Evolutionary conservation across 1,140 invertebrate species (phyloP).

Genomic region (Drosophila pruinosa): DNA sequence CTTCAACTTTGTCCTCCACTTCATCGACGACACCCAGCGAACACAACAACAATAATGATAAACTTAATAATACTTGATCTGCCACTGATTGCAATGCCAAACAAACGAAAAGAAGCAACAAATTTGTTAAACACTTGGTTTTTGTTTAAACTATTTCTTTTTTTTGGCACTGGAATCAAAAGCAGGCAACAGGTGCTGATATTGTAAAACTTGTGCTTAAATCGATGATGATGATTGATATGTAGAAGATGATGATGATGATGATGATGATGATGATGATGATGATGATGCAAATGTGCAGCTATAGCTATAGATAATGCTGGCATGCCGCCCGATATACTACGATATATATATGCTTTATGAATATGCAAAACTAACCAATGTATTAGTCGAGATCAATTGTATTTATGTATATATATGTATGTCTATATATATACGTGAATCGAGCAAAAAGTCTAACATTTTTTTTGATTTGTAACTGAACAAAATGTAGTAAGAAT

Average conservation of each 20-base stretch:
- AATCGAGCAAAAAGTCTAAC: slow-evolving; percentile 11
- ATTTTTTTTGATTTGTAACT: slow-evolving; percentile 42
- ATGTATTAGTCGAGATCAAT: slow-evolving; percentile 57
- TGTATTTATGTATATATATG: slow-evolving; percentile 49
- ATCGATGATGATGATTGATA: slow-evolving; percentile 13
- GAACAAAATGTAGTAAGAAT: slow-evolving; percentile 35
- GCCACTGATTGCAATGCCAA: slow-evolving; percentile 58
- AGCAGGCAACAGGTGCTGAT: slow-evolving; percentile 38
- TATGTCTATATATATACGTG: slow-evolving; percentile 9
- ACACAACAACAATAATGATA: slow-evolving; percentile 59
- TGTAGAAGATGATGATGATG: slow-evolving; percentile 24
- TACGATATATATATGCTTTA: slow-evolving; percentile 33
- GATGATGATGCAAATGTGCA: slow-evolving; percentile 38
- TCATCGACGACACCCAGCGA: slow-evolving; percentile 46
- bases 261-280: slow-evolving; percentile 17
- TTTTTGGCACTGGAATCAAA: slow-evolving; percentile 71
- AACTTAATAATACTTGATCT: slow-evolving; percentile 66
- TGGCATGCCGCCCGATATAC: slow-evolving; percentile 50
- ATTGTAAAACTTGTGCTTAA: slow-evolving; percentile 74
- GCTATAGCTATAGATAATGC: slow-evolving; percentile 46
- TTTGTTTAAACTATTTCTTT: slow-evolving; percentile 3
- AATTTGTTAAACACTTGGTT: slow-evolving; percentile 11
- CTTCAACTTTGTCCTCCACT: slow-evolving; percentile 79
- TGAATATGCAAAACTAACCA: slow-evolving; percentile 5
- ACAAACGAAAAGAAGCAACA: slow-evolving; percentile 10